Evolutionary conservation across 2,797 vertebrate genomes (phyloP), one percentile per base, ranked within the genome.

Genomic region (Malacoctenus gilli): DNA sequence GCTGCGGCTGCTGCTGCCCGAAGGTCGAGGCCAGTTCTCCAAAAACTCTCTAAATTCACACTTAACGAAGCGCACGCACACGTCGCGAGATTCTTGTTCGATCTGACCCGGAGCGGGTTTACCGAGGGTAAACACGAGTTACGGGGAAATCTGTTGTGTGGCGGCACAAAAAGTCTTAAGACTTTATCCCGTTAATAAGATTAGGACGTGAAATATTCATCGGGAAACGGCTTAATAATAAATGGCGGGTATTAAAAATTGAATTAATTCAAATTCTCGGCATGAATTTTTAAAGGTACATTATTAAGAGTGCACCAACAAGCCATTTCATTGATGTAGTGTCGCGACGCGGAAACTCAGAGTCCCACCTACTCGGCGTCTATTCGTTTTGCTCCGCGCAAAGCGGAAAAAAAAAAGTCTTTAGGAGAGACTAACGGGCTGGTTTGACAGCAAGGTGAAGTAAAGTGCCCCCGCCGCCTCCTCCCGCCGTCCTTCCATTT

Each of bases 181-280:
- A 74, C 67, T 77, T 75, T 49, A 35, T 80, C 59, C 61, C 52
- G 69, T 75, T 84, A 85, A 87, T 85, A 82, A 77, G 83, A 92
- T 90, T 85, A 86, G 77, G 75, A 73, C 5, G 68, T 90, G 54
- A 90, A 90, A 83, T 77, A 87, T 91, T 91, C 38, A 89, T 89
- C 46, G 58, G 55, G 9, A 56, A 80, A 81, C 59, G 60, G 57
- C 72, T 92, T 85, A 89, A 91, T 92, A 92, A 91, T 91, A 80
- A 85, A 92, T 90, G 75, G 19, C 10, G 34, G 53, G 44, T 62
- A 87, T 89, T 87, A 88, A 90, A 89, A 83, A 87, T 87, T 50
- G 14, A 87, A 85, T 85, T 59, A 77, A 77, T 86, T 89, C 77
- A 84, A 83, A 86, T 88, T 82, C 70, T 19, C 13, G 3, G 21